A percentile compares a stretch with the other conserved stretches of the same genome.
phyloP scores from a whole-genome alignment of 1,140 invertebrate genomes.

The Drosophila arawakana region DNA sequence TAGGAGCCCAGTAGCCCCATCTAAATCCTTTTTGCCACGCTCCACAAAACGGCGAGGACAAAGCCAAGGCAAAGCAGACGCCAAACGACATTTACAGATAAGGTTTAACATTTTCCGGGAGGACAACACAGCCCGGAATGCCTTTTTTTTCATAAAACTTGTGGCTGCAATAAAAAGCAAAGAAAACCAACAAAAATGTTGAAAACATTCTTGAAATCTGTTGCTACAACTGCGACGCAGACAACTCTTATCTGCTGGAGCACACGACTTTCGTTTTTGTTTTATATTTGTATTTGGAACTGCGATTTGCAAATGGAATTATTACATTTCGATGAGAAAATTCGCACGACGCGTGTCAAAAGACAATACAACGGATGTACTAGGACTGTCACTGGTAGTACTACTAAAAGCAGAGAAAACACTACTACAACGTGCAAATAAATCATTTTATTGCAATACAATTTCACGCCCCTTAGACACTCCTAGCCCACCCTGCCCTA shows the following conservation, averaged over 20 bases:
- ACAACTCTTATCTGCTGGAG: conserved; percentile 65
- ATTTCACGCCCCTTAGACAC: conserved; percentile 37
- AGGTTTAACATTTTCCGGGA: conserved; percentile 55
- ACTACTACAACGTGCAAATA: conserved; percentile 53
- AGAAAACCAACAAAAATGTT: conserved; percentile 7
- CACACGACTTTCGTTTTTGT: conserved; percentile 41
- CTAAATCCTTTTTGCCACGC: conserved; percentile 56
- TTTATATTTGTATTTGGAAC: neutral
- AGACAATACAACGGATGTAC: conserved; percentile 63
- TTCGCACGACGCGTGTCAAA: conserved; percentile 58
- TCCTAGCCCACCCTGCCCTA: too few species aligned
- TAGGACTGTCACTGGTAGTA: conserved; percentile 46
- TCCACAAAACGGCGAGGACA: conserved; percentile 3
- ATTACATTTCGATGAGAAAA: conserved; percentile 75
- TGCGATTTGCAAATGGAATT: conserved; percentile 69
- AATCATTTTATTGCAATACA: conserved; percentile 83
- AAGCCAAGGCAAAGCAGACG: neutral
- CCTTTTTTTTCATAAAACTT: conserved; percentile 74
- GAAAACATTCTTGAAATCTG: conserved; percentile 54
- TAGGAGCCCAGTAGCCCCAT: conserved; percentile 33
- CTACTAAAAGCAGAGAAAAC: conserved; percentile 19
- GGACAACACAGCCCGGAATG: neutral
- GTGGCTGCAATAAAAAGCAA: conserved; percentile 74
- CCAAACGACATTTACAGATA: conserved; percentile 76
- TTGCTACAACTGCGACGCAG: conserved; percentile 54